phyloP scores from a whole-genome alignment of 2,113 vertebrate species.

The Lophius piscatorius region DNA sequence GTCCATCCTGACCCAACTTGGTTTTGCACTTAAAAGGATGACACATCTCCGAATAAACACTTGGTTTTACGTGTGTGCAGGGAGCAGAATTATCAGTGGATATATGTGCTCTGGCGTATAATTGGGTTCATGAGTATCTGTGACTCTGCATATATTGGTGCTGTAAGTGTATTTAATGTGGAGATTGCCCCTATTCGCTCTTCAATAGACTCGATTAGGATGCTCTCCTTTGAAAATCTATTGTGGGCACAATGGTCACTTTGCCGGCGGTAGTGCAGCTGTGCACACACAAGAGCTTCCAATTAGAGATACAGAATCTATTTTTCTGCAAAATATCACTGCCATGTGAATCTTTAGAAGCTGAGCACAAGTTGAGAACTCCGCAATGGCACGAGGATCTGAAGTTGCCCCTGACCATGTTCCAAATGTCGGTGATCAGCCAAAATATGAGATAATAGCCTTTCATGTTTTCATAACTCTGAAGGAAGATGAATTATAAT shows the following conservation, averaged over 20 bases:
- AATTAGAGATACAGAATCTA: conserved; percentile 18
- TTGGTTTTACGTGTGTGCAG: neutral
- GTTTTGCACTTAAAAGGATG: too few species aligned
- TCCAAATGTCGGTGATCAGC: too few species aligned
- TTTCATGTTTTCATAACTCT: too few species aligned
- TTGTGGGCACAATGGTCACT: conserved; percentile 7
- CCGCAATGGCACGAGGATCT: conserved; percentile 4
- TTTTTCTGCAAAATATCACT: conserved; percentile 10
- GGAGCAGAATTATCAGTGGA: conserved; percentile 1
- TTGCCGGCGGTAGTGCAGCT: conserved; percentile 60
- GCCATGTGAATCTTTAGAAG: neutral
- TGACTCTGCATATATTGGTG: conserved; percentile 43
- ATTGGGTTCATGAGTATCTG: conserved; percentile 23
- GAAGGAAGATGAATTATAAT: too few species aligned
- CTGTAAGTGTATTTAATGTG: conserved; percentile 13
- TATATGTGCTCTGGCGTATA: conserved; percentile 13
- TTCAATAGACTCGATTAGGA: conserved; percentile 38
- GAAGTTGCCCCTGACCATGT: neutral
- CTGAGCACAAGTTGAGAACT: neutral
- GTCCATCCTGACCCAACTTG: too few species aligned
- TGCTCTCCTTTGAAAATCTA: conserved; percentile 43
- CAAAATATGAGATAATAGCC: too few species aligned
- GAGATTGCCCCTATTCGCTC: conserved; percentile 61
- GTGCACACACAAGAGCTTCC: conserved; percentile 54
- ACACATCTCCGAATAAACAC: neutral